Conservation (phyloP, 2,888 invertebrate species). For the Gonocerus acuteangulatus region DNA sequence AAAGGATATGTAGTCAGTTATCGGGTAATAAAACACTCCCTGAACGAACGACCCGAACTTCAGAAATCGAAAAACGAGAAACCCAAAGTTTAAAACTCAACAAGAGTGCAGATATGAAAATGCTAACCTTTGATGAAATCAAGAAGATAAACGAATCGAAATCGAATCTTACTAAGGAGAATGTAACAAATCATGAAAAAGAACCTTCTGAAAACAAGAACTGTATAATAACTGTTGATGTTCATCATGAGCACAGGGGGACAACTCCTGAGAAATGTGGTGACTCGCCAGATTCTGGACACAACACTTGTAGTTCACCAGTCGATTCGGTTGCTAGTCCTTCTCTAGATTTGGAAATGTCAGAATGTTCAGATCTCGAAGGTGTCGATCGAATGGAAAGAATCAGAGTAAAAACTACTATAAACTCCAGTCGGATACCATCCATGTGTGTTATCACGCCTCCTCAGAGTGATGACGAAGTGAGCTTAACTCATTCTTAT, state of each 20-base stretch:
- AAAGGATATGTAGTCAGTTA: conserved; percentile 57
- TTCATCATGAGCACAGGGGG: conserved; percentile 42
- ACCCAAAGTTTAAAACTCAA: conserved; percentile 36
- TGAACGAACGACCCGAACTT: conserved; percentile 32
- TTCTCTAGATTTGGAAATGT: conserved; percentile 68
- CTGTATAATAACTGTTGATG: conserved; percentile 38
- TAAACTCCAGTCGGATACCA: conserved; percentile 79
- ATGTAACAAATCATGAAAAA: conserved; percentile 33
- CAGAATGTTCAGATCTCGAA: conserved; percentile 79
- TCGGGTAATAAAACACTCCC: conserved; percentile 36
- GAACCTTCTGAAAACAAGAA: conserved; percentile 32
- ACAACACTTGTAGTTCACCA: conserved; percentile 72
- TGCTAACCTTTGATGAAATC: conserved; percentile 34
- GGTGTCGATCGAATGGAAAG: conserved; percentile 81
- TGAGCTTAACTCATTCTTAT: conserved; percentile 44
- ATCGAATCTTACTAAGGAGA: conserved; percentile 36
- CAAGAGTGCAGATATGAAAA: conserved; percentile 35
- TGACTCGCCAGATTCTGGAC: conserved; percentile 72
- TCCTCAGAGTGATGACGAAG: conserved; percentile 78
- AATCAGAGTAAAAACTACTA: conserved; percentile 75
- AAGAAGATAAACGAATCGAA: conserved; percentile 31
- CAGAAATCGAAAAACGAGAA: conserved; percentile 29
- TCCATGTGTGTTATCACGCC: conserved; percentile 89
- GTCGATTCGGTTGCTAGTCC: conserved; percentile 65
- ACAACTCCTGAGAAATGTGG: conserved; percentile 46